Base-by-base conservation (phyloP, 2,888 invertebrate species). In the Lasius platythorax region DNA sequence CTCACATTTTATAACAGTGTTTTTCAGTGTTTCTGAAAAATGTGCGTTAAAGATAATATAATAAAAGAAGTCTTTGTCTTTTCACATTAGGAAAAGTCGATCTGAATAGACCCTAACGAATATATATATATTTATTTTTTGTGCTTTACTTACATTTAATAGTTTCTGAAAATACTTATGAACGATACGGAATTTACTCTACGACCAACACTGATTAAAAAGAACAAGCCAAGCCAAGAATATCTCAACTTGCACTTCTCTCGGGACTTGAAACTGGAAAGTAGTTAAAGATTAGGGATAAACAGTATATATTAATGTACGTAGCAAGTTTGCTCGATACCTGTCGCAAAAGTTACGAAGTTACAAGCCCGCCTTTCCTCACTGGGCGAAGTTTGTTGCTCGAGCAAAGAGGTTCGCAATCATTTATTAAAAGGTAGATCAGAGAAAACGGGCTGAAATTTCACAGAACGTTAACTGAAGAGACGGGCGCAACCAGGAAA, bases 371-470 rank as follows among this genome's bases (percentile, higher is more conserved):
- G 56, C 53, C 58, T 58, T 78, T n/a, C 56, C 70, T 28, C 70
- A 78, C 70, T 33, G 70, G 43, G 43, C 79, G 28, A 81, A 73
- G 79, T 81, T 82, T 76, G 75, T 66, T 72, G 53, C 64, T 40
- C 66, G 82, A 50, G 76, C 58, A 46, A 53, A 73, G 68, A 84
- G 75, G 72, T 84, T 79, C 30, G 79, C 74, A 56, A 46, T 85
- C 68, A 84, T 85, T 85, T 81, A 82, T 79, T 84, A 85, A 85
- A 76, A 85, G 79, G 72, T 70, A 83, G 78, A 83, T 72, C 78
- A 73, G 76, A 78, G 76, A 64, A 74, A 76, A 63, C 33, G 68
- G 67, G 18, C 46, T 68, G 30, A 78, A 84, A 75, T 85, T 70
- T 73, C 43, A 72, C 43, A 72, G 81, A 78, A 82, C 66, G 30